These are phyloP conservation scores for Cepaea hortensis DNA, from an alignment of 2,888 invertebrate genomes.

Conservation along the genomic window DNA sequence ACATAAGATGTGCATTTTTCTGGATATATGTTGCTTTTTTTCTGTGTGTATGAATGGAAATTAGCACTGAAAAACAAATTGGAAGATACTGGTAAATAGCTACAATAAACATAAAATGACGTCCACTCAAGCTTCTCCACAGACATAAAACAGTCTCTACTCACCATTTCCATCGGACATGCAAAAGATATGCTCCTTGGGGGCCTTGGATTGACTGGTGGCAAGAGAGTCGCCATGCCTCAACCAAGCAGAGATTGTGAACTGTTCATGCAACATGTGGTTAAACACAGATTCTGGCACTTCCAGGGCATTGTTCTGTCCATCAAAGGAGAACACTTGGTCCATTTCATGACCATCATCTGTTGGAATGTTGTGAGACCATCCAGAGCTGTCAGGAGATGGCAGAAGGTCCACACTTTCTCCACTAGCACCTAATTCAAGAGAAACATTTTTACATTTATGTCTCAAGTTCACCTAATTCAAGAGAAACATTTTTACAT, in stretches of 20 bases:
- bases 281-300: slow-evolving; percentile 78
- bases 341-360: slow-evolving; percentile 89
- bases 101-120: no score
- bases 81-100: no score
- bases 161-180: slow-evolving; percentile 97
- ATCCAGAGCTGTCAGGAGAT: slow-evolving; percentile 84
- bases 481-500: no score
- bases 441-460: background rate
- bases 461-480: no score
- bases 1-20: no score
- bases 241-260: slow-evolving; percentile 96
- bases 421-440: slow-evolving; percentile 83
- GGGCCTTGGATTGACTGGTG: slow-evolving; percentile 50
- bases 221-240: slow-evolving; percentile 84
- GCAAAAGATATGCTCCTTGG: slow-evolving; percentile 97
- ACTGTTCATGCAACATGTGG: slow-evolving; percentile 87
- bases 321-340: slow-evolving; percentile 96
- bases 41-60: no score
- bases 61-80: no score
- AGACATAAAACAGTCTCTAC: slow-evolving; percentile 66
- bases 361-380: slow-evolving; percentile 88
- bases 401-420: slow-evolving; percentile 92
- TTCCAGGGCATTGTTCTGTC: slow-evolving; percentile 87
- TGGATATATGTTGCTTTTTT: no score
- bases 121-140: no score